Evolutionary conservation across 2,113 vertebrate genomes (phyloP).

Genomic region (Bubalus kerabau): DNA sequence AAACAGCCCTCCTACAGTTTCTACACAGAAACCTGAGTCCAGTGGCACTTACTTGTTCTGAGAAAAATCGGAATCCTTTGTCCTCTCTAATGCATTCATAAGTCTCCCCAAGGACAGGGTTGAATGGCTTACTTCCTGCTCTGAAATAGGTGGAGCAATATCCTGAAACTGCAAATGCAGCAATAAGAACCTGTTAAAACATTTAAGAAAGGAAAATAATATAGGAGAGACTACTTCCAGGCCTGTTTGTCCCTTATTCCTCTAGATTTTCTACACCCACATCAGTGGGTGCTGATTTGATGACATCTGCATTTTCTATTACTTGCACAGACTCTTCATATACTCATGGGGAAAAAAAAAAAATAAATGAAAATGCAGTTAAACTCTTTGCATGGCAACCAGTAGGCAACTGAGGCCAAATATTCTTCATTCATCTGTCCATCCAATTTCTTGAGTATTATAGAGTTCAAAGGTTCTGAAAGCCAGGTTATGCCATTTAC

Average conservation of each 20-base stretch:
- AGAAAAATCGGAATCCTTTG: slow-evolving; percentile 98
- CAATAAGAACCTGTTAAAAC: slow-evolving; percentile 90
- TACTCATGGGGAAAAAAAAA: neutral
- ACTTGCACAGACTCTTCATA: neutral
- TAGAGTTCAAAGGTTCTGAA: neutral
- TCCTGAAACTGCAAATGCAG: slow-evolving; percentile 97
- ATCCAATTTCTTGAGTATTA: neutral
- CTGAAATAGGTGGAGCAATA: slow-evolving; percentile 98
- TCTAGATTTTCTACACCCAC: neutral
- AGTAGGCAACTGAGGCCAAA: neutral
- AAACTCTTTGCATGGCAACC: neutral
- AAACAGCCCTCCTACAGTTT: neutral
- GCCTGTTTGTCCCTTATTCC: neutral
- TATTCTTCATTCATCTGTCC: neutral
- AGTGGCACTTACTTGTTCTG: slow-evolving; percentile 89
- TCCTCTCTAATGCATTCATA: slow-evolving; percentile 99
- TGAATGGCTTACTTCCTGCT: slow-evolving; percentile 99
- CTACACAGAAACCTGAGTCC: neutral
- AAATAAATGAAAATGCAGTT: neutral
- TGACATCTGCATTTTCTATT: neutral
- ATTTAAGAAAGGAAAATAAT: slow-evolving; percentile 66
- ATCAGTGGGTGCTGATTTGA: neutral
- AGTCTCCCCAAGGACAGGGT: slow-evolving; percentile 96
- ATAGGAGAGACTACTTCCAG: slow-evolving; percentile 14
- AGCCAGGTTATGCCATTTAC: neutral